A percentile compares a stretch with the other conserved stretches of the same genome.
Conservation (phyloP, 2,797 vertebrate genomes). For the Pristis pectinata region DNA sequence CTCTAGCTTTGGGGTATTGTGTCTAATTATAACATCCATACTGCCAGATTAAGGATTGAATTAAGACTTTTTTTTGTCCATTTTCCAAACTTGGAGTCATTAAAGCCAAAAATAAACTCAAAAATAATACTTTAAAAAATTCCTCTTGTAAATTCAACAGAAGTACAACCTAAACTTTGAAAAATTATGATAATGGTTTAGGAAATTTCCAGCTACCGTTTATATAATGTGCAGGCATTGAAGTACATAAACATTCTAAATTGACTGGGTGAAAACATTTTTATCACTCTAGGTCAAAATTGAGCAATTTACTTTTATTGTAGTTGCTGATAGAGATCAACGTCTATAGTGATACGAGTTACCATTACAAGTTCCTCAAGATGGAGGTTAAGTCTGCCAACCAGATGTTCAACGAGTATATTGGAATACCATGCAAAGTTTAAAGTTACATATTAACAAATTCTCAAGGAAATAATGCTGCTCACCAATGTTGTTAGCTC, state of each 20-base stretch:
- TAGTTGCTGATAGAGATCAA: neutral
- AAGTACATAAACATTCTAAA: neutral
- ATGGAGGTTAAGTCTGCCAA: neutral
- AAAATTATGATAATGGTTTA: neutral
- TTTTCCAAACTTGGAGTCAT: neutral
- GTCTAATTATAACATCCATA: neutral
- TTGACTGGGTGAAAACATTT: neutral
- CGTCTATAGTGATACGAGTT: neutral
- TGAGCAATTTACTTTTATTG: neutral
- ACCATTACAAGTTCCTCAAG: neutral
- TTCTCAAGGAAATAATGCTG: neutral
- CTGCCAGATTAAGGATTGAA: neutral
- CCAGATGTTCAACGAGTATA: neutral
- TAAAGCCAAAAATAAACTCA: neutral
- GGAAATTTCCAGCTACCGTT: neutral
- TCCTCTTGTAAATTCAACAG: neutral
- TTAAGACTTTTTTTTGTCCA: neutral
- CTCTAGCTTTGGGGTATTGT: neutral
- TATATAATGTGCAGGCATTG: neutral
- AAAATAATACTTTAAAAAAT: neutral
- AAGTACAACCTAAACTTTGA: neutral
- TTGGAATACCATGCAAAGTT: neutral
- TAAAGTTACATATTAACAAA: neutral
- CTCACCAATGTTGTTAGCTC: slow-evolving; percentile 81
- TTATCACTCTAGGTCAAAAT: neutral